Evolutionary conservation across 2,113 vertebrate species (phyloP).

Genomic region (Rhinopomastus cyanomelas): DNA sequence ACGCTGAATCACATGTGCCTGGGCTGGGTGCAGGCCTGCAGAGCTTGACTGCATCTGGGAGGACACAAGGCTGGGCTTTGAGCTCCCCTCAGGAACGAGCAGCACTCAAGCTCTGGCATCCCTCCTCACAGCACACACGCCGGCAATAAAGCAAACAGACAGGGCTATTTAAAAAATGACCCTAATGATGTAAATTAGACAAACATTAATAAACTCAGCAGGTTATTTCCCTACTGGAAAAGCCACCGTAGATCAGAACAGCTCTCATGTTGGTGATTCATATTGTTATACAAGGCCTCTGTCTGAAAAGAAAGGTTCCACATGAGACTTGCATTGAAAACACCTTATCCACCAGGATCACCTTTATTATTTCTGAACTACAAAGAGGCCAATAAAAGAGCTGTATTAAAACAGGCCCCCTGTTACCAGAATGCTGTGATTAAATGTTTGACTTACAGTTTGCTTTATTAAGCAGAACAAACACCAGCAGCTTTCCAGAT

Average conservation of each 20-base stretch:
- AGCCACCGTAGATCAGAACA: conserved; percentile 23
- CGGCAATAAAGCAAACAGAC: not conserved
- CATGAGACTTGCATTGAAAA: conserved; percentile 38
- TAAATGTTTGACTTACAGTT: conserved; percentile 64
- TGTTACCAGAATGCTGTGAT: conserved; percentile 27
- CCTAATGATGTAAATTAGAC: conserved; percentile 65
- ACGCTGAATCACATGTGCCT: not conserved
- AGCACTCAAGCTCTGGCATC: not conserved
- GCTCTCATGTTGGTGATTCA: conserved; percentile 9
- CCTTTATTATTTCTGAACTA: conserved; percentile 54
- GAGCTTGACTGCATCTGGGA: not conserved
- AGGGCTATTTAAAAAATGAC: conserved; percentile 33
- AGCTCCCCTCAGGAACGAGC: fast-evolving
- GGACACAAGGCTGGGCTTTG: not conserved
- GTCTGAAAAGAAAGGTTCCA: conserved; percentile 51
- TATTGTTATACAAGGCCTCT: conserved; percentile 20
- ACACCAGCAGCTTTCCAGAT: conserved; percentile 33
- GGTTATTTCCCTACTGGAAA: conserved; percentile 59
- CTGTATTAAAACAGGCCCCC: conserved; percentile 34
- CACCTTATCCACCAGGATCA: not conserved
- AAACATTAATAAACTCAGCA: conserved; percentile 70
- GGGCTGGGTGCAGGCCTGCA: fast-evolving
- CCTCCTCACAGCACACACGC: not conserved
- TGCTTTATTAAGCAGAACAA: conserved; percentile 62
- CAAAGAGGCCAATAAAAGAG: conserved; percentile 61